Percentiles rank a stretch among this genome's conserved stretches.
Evolutionary conservation across 2,113 vertebrate species (phyloP).

Genomic region (Ramphastos sulfuratus): DNA sequence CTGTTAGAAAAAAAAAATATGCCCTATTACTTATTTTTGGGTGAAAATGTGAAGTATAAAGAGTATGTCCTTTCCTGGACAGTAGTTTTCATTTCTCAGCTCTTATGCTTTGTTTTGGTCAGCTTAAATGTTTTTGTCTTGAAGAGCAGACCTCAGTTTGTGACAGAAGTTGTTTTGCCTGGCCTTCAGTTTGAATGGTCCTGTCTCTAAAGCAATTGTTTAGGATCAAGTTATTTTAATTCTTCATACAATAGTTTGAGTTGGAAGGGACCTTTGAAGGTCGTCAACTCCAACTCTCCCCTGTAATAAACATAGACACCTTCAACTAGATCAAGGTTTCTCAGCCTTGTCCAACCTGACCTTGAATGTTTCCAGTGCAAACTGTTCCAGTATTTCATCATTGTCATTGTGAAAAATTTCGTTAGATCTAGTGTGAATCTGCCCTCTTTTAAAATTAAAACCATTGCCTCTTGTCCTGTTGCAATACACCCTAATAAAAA

Average conservation of each 20-base stretch:
- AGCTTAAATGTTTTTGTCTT: background rate
- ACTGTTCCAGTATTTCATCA: background rate
- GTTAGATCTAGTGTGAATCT: background rate
- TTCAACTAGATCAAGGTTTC: background rate
- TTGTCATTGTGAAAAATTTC: background rate
- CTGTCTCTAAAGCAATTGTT: background rate
- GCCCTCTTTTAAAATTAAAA: background rate
- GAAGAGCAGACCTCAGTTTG: background rate
- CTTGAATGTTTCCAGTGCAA: background rate
- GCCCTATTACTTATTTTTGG: background rate
- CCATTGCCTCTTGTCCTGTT: background rate
- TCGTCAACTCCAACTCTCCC: background rate
- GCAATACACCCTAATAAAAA: background rate
- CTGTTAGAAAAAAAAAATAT: background rate
- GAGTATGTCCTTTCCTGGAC: background rate
- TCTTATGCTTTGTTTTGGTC: background rate
- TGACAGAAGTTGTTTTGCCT: background rate
- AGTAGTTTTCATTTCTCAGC: background rate
- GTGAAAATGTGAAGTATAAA: background rate
- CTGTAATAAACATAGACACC: background rate
- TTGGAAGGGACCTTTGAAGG: background rate
- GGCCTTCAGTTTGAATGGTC: background rate
- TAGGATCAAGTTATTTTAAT: background rate
- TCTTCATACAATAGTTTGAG: background rate
- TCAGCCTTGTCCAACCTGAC: background rate